Conservation (phyloP, 2,113 vertebrate species). For the Hippocampus zosterae region DNA sequence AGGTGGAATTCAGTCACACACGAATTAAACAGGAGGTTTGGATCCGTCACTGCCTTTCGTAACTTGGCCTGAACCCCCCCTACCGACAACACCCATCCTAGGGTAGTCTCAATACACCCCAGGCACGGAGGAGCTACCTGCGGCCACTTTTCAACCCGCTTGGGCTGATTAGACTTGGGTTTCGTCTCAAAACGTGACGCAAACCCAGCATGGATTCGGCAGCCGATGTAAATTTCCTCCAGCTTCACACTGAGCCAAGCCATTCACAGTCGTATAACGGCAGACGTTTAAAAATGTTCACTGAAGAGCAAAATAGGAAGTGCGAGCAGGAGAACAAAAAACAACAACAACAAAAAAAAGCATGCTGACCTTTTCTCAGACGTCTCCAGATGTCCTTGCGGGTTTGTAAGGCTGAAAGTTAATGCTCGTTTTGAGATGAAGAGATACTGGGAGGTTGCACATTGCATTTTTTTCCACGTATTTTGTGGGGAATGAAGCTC, state of each 20-base stretch:
- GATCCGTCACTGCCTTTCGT: slow-evolving; percentile 40
- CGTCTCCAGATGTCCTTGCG: slow-evolving; percentile 10
- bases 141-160: slow-evolving; percentile 66
- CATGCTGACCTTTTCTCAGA: slow-evolving; percentile 30
- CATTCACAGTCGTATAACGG: slow-evolving; percentile 46
- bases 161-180: slow-evolving; percentile 66
- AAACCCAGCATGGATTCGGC: slow-evolving; percentile 64
- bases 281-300: slow-evolving; percentile 51
- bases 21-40: slow-evolving; percentile 28
- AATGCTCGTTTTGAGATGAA: slow-evolving; percentile 46
- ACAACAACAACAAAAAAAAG: slow-evolving; percentile 3
- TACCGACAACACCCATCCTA: slow-evolving; percentile 23
- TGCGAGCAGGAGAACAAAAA: slow-evolving; percentile 19
- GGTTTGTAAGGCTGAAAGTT: slow-evolving; percentile 37
- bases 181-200: slow-evolving; percentile 61
- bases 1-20: slow-evolving; percentile 29
- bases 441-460: slow-evolving; percentile 16
- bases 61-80: slow-evolving; percentile 27
- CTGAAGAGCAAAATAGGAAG: slow-evolving; percentile 47
- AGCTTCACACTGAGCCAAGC: slow-evolving; percentile 62
- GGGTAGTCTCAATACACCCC: slow-evolving; percentile 28
- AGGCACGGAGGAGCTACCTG: slow-evolving; percentile 47
- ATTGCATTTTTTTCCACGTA: background rate
- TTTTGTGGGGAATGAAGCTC: slow-evolving; percentile 26
- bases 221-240: slow-evolving; percentile 69